Evolutionary conservation across 2,113 vertebrate species (phyloP).

Genomic region (Pelusios castaneus): DNA sequence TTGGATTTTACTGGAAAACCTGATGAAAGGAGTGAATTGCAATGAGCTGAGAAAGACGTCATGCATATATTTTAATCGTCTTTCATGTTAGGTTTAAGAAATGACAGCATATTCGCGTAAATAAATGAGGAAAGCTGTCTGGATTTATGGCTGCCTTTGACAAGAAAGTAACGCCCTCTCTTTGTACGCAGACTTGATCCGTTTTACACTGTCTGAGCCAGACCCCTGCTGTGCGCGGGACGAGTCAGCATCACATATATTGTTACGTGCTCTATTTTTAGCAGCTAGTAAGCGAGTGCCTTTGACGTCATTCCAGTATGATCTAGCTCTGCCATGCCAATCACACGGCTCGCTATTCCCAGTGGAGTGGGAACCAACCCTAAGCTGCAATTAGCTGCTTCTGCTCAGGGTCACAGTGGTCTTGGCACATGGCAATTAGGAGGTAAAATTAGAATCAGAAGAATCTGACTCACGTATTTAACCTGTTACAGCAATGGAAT

Average conservation of each 20-base stretch:
- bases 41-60: slow-evolving; percentile 57
- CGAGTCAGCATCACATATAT: slow-evolving; percentile 28
- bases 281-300: slow-evolving; percentile 59
- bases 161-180: neutral
- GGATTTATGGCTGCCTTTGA: neutral
- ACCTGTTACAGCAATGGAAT: neutral
- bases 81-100: neutral
- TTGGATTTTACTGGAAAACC: slow-evolving; percentile 45
- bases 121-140: slow-evolving; percentile 39
- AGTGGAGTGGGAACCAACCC: neutral
- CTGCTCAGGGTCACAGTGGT: neutral
- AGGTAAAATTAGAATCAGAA: neutral
- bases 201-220: neutral
- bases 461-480: neutral
- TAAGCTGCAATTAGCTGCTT: slow-evolving; percentile 65
- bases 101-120: slow-evolving; percentile 24
- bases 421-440: fast-evolving
- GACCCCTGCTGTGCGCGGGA: slow-evolving; percentile 46
- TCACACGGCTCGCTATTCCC: slow-evolving; percentile 50
- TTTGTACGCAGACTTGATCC: neutral
- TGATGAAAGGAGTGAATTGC: slow-evolving; percentile 49
- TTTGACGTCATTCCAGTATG: slow-evolving; percentile 79
- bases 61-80: slow-evolving; percentile 64
- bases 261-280: slow-evolving; percentile 79
- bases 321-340: slow-evolving; percentile 63